phyloP scores from a whole-genome alignment of 2,888 invertebrate genomes.

The Perizoma flavofasciatum region DNA sequence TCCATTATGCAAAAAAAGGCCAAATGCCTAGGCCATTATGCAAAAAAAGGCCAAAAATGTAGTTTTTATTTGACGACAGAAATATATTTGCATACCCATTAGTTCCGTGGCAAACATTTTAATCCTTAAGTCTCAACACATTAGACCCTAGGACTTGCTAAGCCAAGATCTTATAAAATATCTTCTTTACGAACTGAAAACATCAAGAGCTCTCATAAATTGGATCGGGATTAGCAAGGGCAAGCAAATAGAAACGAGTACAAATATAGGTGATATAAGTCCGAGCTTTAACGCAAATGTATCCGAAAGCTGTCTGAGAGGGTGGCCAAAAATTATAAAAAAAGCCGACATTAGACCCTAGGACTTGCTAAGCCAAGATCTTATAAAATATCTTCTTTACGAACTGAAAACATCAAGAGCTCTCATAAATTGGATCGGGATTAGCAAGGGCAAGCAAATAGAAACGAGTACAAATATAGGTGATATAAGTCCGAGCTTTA shows the following conservation, averaged over 20 bases:
- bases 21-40: neutral
- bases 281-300: slow-evolving; percentile 59
- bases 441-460: slow-evolving; percentile 56
- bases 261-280: slow-evolving; percentile 48
- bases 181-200: slow-evolving; percentile 40
- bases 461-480: slow-evolving; percentile 56
- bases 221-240: slow-evolving; percentile 51
- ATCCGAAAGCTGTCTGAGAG: slow-evolving; percentile 63
- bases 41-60: neutral
- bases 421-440: slow-evolving; percentile 52
- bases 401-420: slow-evolving; percentile 39
- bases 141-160: slow-evolving; percentile 9
- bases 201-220: slow-evolving; percentile 48
- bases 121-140: slow-evolving; percentile 11
- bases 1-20: neutral
- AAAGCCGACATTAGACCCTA: slow-evolving; percentile 16
- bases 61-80: neutral
- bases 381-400: slow-evolving; percentile 36
- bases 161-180: slow-evolving; percentile 24
- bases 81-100: neutral
- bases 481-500: slow-evolving; percentile 33
- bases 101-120: slow-evolving; percentile 11
- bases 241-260: slow-evolving; percentile 56
- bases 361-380: slow-evolving; percentile 16
- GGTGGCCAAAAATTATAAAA: neutral